A percentile compares a stretch with the other conserved stretches of the same genome.
These are phyloP conservation scores for Rhinatrema bivittatum DNA, from an alignment of 2,797 vertebrate genomes.

Conservation along the genomic window DNA sequence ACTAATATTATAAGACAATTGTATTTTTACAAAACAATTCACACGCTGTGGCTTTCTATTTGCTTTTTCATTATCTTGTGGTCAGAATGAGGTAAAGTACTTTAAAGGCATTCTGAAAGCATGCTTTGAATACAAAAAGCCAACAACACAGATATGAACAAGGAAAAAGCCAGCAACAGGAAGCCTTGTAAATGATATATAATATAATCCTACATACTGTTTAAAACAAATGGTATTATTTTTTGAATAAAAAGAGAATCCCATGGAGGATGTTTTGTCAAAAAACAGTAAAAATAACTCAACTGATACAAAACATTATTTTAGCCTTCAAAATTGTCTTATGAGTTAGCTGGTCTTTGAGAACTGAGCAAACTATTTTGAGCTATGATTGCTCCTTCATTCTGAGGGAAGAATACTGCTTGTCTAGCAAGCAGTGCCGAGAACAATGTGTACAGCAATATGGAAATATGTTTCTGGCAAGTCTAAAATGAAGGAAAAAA, in stretches of 20 bases:
- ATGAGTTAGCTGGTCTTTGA: too few species aligned
- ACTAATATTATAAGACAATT: not conserved
- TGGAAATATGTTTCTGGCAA: constrained; percentile 36
- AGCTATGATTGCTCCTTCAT: too few species aligned
- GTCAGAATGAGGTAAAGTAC: not conserved
- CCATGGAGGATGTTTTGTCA: too few species aligned
- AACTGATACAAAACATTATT: too few species aligned
- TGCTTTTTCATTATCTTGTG: not conserved
- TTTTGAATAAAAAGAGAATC: too few species aligned
- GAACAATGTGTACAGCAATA: constrained; percentile 21
- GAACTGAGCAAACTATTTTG: too few species aligned
- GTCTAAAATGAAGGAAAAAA: too few species aligned
- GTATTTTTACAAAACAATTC: not conserved
- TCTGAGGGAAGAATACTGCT: too few species aligned
- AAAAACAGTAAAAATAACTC: too few species aligned
- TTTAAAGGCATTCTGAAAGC: not conserved
- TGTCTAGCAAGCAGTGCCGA: constrained; percentile 28
- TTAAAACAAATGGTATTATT: not conserved
- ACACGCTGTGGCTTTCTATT: not conserved
- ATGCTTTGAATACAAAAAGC: not conserved
- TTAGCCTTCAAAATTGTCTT: too few species aligned
- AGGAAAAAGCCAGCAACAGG: not conserved
- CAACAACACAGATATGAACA: too few species aligned
- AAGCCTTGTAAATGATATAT: not conserved
- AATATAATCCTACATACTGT: not conserved